Percentiles rank a stretch among this genome's conserved stretches.
These are phyloP conservation scores for Sinhomidia bicolor DNA, from an alignment of 2,888 invertebrate genomes.

Conservation along the genomic window DNA sequence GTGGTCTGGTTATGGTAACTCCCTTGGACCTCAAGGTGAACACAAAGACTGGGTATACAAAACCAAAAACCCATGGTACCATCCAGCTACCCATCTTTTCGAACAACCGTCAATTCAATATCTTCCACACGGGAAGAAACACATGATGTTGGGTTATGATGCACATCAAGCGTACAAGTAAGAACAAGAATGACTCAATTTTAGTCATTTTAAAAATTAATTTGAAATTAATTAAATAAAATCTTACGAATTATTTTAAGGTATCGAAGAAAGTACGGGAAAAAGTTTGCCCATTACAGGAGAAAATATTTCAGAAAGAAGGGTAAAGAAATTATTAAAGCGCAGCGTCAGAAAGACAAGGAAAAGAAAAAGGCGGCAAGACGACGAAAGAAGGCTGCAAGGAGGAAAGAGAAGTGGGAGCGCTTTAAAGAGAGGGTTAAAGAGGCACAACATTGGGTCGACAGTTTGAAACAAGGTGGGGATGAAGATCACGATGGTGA, in stretches of 20 bases:
- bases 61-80: slow-evolving; percentile 16
- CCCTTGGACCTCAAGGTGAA: background rate
- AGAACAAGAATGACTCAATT: background rate
- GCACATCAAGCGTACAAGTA: slow-evolving; percentile 71
- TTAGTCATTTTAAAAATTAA: background rate
- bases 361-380: slow-evolving; percentile 22
- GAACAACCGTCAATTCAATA: slow-evolving; percentile 69
- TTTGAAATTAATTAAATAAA: background rate
- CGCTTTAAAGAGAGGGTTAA: slow-evolving; percentile 18
- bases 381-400: slow-evolving; percentile 36
- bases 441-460: background rate
- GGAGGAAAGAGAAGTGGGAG: slow-evolving; percentile 36
- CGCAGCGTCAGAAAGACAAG: slow-evolving; percentile 4
- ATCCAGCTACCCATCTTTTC: slow-evolving; percentile 61
- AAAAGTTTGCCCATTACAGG: slow-evolving; percentile 38
- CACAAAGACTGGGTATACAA: background rate
- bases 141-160: slow-evolving; percentile 62
- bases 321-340: background rate
- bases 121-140: slow-evolving; percentile 53
- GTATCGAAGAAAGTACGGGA: slow-evolving; percentile 46
- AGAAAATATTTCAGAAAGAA: slow-evolving; percentile 53
- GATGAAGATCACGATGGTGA: background rate
- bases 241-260: slow-evolving; percentile 13
- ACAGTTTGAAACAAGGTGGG: background rate
- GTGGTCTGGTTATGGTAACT: background rate